Conservation (phyloP, 2,113 vertebrate species). For the Psephotus haematonotus region DNA sequence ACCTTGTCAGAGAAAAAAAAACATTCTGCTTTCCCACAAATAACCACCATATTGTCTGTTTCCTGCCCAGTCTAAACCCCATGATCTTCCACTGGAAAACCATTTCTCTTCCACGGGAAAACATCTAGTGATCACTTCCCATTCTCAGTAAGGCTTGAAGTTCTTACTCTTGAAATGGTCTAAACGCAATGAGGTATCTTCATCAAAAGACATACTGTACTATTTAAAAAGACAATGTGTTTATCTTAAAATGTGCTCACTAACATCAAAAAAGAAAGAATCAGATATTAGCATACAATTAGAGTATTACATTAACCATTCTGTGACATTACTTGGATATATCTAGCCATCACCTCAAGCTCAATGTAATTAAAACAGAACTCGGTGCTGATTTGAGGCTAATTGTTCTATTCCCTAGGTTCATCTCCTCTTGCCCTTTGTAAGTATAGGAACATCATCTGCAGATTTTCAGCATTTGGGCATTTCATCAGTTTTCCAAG, state of each 20-base stretch:
- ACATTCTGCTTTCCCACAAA: background rate
- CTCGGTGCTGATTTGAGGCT: background rate
- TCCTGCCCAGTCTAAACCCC: background rate
- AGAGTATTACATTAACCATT: background rate
- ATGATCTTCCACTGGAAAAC: background rate
- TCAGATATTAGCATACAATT: background rate
- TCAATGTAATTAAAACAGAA: slow-evolving; percentile 14
- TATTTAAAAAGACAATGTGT: background rate
- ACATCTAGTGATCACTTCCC: background rate
- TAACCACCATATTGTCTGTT: background rate
- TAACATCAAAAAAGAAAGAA: background rate
- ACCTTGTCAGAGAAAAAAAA: background rate
- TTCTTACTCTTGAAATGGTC: background rate
- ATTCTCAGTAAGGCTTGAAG: background rate
- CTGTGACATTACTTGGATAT: slow-evolving; percentile 3
- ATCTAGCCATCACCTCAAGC: background rate
- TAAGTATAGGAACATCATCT: background rate
- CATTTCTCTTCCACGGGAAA: background rate
- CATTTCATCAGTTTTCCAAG: background rate
- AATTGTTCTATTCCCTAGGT: slow-evolving; percentile 37
- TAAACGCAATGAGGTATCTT: background rate
- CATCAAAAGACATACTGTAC: background rate
- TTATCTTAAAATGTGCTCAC: background rate
- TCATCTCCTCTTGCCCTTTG: background rate
- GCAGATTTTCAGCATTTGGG: background rate